A percentile compares a stretch with the other conserved stretches of the same genome.
These are phyloP conservation scores for Cavia aperea DNA, from an alignment of 2,113 vertebrate genomes.

Conservation along the genomic window DNA sequence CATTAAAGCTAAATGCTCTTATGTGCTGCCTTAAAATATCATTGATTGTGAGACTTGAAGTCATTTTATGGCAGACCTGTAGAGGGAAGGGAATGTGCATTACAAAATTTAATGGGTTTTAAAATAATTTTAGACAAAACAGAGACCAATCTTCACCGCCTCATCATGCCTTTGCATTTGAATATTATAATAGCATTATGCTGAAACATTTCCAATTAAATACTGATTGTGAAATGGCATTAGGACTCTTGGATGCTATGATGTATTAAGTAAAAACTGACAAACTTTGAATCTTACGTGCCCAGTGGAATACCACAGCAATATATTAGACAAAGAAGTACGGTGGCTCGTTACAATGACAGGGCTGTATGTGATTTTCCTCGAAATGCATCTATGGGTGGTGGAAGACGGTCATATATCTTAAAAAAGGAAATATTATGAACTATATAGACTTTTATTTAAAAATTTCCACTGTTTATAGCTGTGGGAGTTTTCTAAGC, in stretches of 20 bases:
- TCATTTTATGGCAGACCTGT: slow-evolving; percentile 4
- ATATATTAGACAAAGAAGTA: background rate
- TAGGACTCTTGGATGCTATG: background rate
- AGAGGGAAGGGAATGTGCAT: background rate
- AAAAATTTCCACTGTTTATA: background rate
- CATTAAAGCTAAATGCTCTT: slow-evolving; percentile 50
- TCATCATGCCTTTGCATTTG: background rate
- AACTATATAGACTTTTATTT: background rate
- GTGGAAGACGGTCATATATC: background rate
- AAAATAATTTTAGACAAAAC: slow-evolving; percentile 42
- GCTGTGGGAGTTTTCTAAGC: background rate
- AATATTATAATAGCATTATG: background rate
- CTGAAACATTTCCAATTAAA: slow-evolving; percentile 24
- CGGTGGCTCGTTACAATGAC: background rate
- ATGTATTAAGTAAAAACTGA: background rate
- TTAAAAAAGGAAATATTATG: background rate
- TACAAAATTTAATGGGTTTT: background rate
- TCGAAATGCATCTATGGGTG: background rate
- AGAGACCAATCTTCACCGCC: background rate
- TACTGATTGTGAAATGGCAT: background rate
- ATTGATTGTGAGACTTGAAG: slow-evolving; percentile 11
- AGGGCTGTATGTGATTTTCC: background rate
- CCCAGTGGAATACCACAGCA: background rate
- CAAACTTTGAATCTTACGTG: background rate
- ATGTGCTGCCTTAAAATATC: slow-evolving; percentile 13